Conservation (phyloP, 2,113 vertebrate genomes). For the Pyrgilauda ruficollis region DNA sequence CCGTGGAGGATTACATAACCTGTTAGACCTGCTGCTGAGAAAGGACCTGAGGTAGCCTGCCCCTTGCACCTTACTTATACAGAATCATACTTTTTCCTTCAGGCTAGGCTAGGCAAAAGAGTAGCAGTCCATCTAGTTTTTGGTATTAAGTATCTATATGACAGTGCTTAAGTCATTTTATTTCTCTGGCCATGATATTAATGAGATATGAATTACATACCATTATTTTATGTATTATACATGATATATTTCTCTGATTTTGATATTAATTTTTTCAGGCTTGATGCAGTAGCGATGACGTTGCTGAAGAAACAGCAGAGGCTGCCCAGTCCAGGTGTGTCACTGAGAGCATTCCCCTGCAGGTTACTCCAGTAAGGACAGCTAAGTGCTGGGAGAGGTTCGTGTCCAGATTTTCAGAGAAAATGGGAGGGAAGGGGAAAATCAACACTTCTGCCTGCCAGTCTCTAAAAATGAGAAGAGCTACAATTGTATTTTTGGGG, state of each 20-base stretch:
- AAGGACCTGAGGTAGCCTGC: background rate
- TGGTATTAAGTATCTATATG: background rate
- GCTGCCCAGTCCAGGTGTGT: background rate
- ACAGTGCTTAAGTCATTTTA: background rate
- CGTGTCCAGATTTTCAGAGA: background rate
- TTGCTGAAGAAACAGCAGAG: background rate
- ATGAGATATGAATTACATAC: background rate
- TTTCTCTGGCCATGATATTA: background rate
- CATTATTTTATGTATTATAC: background rate
- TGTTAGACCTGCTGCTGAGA: background rate
- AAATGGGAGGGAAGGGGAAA: background rate
- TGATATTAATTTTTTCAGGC: background rate
- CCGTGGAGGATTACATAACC: background rate
- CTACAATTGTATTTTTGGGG: background rate
- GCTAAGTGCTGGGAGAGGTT: background rate
- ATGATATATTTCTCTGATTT: background rate
- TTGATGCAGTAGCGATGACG: rapidly evolving
- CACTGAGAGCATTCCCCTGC: rapidly evolving
- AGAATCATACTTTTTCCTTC: background rate
- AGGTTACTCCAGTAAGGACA: rapidly evolving
- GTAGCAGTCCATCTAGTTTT: rapidly evolving
- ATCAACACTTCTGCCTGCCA: background rate
- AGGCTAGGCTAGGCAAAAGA: background rate
- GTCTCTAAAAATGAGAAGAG: background rate
- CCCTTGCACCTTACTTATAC: rapidly evolving